A percentile compares a stretch with the other conserved stretches of the same genome.
Evolutionary conservation across 92 coral and sea anemone genomes (phyloP).

Genomic region (Chrysogorgia sp.): DNA sequence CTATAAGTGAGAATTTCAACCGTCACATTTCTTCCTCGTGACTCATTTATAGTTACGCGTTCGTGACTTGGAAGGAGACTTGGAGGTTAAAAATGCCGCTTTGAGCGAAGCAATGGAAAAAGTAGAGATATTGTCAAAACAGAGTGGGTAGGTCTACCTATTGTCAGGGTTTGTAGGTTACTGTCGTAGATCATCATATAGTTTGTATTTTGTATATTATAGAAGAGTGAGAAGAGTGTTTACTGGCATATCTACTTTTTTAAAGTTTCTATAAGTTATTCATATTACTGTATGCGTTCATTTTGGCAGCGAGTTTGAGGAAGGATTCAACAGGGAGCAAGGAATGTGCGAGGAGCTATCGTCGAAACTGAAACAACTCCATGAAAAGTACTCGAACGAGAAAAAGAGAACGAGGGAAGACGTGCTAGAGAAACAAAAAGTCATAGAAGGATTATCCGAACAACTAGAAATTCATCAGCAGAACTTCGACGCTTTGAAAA

Average conservation of each 20-base stretch:
- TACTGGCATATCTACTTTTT: neutral
- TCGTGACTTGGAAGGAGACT: conserved; percentile 92
- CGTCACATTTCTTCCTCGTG: no score
- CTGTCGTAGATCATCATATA: neutral
- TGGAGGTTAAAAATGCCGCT: conserved; percentile 91
- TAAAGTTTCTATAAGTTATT: neutral
- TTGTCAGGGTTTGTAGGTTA: neutral
- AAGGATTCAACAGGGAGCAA: conserved; percentile 72
- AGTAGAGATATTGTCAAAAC: conserved; percentile 77
- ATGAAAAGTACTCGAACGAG: conserved; percentile 68
- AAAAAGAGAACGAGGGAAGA: conserved; percentile 66
- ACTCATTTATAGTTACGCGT: conserved; percentile 68
- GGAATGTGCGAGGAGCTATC: conserved; percentile 67
- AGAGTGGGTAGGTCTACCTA: conserved; percentile 67
- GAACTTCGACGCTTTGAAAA: conserved; percentile 90
- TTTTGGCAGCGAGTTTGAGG: conserved; percentile 77
- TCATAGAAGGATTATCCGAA: conserved; percentile 77
- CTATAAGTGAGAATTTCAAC: no score
- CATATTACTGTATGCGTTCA: no score
- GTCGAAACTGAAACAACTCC: conserved; percentile 63
- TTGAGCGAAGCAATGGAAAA: conserved; percentile 81
- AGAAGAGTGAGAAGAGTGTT: neutral
- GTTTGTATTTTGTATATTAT: neutral
- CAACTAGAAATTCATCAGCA: conserved; percentile 94
- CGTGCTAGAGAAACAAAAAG: conserved; percentile 75